Percentiles rank a stretch among this genome's conserved stretches.
These are phyloP conservation scores for Aradophagus sp. DNA, from an alignment of 1,140 invertebrate genomes.

Conservation along the genomic window DNA sequence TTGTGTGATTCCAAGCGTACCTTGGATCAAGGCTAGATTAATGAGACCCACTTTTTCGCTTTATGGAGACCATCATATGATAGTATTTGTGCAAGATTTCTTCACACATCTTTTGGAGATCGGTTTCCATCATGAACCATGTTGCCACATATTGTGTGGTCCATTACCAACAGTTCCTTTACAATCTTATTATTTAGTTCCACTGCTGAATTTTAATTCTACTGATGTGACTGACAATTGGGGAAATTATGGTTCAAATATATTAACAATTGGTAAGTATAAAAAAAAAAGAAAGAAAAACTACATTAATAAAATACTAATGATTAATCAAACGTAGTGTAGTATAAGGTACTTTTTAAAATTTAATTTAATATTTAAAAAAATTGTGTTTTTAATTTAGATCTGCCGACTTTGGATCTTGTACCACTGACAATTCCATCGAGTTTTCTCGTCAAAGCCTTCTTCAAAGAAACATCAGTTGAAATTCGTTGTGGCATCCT, in stretches of 20 bases:
- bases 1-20: conserved; percentile 85
- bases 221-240: conserved; percentile 36
- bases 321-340: no score
- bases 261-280: conserved; percentile 70
- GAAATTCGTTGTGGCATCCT: conserved; percentile 84
- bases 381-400: conserved; percentile 64
- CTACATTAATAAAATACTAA: no score
- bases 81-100: conserved; percentile 84
- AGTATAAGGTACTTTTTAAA: no score
- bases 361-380: no score
- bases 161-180: conserved; percentile 75
- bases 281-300: no score
- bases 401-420: conserved; percentile 82
- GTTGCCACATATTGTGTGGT: conserved; percentile 83
- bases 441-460: conserved; percentile 80
- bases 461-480: conserved; percentile 78
- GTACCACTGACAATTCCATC: conserved; percentile 79
- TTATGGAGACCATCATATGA: conserved; percentile 83
- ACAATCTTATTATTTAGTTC: conserved; percentile 79
- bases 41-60: conserved; percentile 84
- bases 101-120: conserved; percentile 88
- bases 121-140: conserved; percentile 85
- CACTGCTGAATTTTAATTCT: conserved; percentile 70
- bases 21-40: conserved; percentile 83
- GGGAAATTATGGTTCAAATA: conserved; percentile 49